Evolutionary conservation across 1,140 invertebrate species (phyloP), one percentile per base, ranked within the genome.

Genomic region (Papilio xuthus): DNA sequence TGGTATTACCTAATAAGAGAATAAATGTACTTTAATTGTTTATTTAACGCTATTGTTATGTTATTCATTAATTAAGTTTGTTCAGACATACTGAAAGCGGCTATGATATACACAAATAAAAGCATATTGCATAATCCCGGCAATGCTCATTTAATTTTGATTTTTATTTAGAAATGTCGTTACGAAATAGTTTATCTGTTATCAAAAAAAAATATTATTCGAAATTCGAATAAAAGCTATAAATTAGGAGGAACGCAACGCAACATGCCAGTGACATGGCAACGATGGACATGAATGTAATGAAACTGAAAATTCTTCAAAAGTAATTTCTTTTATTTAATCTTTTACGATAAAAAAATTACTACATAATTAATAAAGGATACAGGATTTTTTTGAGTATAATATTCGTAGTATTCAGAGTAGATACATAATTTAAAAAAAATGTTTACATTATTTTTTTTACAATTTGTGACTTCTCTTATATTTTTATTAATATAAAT

Each of bases 1-100:
- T 42, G 97, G 96, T 80, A 97, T 95, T 63, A 98, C 97, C 96
- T 93, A 82, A 28, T 28, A 77, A 76, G 28, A 78, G 47, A 72
- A 78, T 7, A 76, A 32, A 47, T 70, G 18, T 8, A 73, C 23
- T 47, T 12, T 44, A 53, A 2, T 37, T 37, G 32, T 37, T 37
- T 6, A 7, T 4, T 37, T 37, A 37, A 6, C 32, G 32, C 32
- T 7, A 37, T 37, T 37, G 32, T 37, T 37, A 37, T 37, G 32
- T 37, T 1, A 37, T 37, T 0, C 7, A 37, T 37, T 37, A 37
- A 37, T 37, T 37, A 6, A 37, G 7, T 37, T 37, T 37, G 7
- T 37, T 37, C 32, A 6, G 4, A 3, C 32, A 37, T 4, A 37
- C 32, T 37, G 32, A 37, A 37, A 37, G 4, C 4, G 7, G 32